phyloP scores from a whole-genome alignment of 2,888 invertebrate species.

The Hypsopygia costalis region DNA sequence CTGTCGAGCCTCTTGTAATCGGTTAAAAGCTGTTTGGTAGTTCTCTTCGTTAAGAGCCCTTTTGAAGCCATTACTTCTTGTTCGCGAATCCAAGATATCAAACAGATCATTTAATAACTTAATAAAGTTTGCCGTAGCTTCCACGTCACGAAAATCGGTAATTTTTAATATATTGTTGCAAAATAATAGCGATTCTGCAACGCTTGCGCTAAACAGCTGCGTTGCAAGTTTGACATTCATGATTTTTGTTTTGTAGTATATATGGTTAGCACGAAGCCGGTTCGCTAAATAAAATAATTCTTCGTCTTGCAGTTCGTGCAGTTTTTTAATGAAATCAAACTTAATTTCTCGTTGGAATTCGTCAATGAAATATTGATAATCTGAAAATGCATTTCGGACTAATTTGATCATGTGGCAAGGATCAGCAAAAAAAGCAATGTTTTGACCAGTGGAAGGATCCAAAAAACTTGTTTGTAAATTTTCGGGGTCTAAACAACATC shows the following conservation, averaged over 20 bases:
- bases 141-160: background rate
- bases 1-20: background rate
- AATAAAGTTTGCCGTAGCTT: constrained; percentile 7
- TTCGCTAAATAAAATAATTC: constrained; percentile 3
- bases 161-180: constrained; percentile 1
- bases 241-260: constrained; percentile 16
- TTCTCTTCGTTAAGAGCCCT: too few species aligned
- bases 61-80: background rate
- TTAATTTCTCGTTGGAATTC: background rate
- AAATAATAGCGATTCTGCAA: constrained; percentile 11
- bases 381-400: constrained; percentile 11
- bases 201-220: constrained; percentile 18
- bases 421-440: constrained; percentile 14
- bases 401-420: constrained; percentile 18
- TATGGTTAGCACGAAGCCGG: background rate
- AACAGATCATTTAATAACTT: constrained; percentile 9
- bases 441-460: constrained; percentile 13
- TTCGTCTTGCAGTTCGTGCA: constrained; percentile 9
- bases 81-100: constrained; percentile 11
- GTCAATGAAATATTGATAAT: constrained; percentile 6
- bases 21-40: too few species aligned
- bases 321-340: constrained; percentile 5
- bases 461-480: constrained; percentile 16
- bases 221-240: constrained; percentile 20
- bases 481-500: constrained; percentile 14